Evolutionary conservation across 2,797 vertebrate species (phyloP).

Genomic region (Squalus acanthias): DNA sequence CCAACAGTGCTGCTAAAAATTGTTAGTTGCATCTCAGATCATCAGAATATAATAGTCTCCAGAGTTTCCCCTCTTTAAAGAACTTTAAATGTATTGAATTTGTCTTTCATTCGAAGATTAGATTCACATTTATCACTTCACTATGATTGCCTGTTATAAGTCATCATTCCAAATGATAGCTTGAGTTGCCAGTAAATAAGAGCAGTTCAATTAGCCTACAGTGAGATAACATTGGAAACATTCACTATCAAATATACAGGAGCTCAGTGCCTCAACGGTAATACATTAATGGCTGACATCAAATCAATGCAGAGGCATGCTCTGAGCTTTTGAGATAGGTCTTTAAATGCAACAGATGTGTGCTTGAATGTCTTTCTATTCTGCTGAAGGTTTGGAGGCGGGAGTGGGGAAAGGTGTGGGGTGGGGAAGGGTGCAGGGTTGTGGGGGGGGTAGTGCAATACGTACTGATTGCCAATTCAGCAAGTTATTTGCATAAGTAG

Average conservation of each 20-base stretch:
- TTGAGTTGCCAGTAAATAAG: background rate
- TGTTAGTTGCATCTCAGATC: background rate
- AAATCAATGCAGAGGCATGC: background rate
- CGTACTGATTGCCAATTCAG: background rate
- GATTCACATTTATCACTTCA: background rate
- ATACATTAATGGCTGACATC: constrained; percentile 4
- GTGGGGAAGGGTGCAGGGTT: too few species aligned
- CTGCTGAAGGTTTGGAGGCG: too few species aligned
- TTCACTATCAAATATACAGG: background rate
- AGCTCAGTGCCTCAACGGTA: background rate
- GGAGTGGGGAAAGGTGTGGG: too few species aligned
- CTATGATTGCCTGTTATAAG: background rate
- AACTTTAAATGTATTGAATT: background rate
- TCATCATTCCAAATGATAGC: background rate
- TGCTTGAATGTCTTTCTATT: background rate
- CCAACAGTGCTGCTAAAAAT: background rate
- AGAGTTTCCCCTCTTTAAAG: background rate
- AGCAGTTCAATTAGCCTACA: background rate
- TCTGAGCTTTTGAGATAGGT: background rate
- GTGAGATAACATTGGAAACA: background rate
- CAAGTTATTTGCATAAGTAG: background rate
- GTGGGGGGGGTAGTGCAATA: background rate
- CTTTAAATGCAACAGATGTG: background rate
- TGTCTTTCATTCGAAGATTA: constrained; percentile 2
- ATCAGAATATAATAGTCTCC: background rate